Percentiles rank a stretch among this genome's conserved stretches.
Conservation (phyloP, 2,797 vertebrate species). For the Premnoplex brunnescens region DNA sequence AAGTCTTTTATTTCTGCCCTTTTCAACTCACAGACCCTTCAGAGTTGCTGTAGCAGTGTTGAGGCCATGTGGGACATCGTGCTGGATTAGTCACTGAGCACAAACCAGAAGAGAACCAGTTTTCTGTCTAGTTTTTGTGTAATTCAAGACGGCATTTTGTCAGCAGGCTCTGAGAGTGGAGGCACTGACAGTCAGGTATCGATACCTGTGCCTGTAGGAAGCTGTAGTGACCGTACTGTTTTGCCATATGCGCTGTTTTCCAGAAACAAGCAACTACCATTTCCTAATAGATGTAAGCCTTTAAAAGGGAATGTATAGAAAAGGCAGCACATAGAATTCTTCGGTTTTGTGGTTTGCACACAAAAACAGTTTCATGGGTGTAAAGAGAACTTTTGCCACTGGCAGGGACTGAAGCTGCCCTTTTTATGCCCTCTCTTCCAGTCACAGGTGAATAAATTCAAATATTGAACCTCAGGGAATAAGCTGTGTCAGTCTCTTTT, state of each 20-base stretch:
- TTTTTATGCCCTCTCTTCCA: background rate
- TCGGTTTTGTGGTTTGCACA: background rate
- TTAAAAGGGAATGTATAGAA: background rate
- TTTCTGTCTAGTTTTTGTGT: background rate
- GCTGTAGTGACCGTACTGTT: background rate
- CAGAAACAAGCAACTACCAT: background rate
- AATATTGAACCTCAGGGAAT: background rate
- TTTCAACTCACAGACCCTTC: background rate
- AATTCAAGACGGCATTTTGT: background rate
- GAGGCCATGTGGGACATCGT: background rate
- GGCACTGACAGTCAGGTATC: background rate
- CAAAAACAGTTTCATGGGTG: background rate
- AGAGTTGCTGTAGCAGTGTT: background rate
- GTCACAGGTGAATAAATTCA: background rate
- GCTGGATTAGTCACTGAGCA: background rate
- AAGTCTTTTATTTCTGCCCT: background rate
- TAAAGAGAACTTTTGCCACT: background rate
- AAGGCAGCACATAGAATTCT: background rate
- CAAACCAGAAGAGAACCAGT: background rate
- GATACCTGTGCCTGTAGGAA: background rate
- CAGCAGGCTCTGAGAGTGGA: background rate
- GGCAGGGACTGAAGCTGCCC: background rate
- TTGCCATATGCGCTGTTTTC: background rate
- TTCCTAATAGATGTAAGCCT: background rate
- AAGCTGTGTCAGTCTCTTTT: background rate